Conservation (phyloP, 2,797 vertebrate genomes). For the Sandelia bainsii region DNA sequence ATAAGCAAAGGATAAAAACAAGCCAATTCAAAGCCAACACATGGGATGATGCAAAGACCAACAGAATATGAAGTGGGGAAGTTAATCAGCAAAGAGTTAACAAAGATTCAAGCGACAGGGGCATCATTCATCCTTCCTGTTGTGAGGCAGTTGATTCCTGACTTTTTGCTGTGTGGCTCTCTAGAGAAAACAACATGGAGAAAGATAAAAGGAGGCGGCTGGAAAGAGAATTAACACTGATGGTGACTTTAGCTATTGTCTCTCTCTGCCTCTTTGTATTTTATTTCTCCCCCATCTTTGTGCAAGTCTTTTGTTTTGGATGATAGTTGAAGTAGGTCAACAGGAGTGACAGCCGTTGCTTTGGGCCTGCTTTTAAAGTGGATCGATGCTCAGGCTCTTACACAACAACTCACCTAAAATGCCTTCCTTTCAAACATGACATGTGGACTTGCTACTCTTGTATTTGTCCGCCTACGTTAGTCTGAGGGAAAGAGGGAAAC, state of each 20-base stretch:
- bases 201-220: conserved; percentile 62
- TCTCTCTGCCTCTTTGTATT: conserved; percentile 29
- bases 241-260: conserved; percentile 39
- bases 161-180: conserved; percentile 45
- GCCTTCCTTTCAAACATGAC: conserved; percentile 58
- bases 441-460: conserved; percentile 8
- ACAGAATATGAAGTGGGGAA: conserved; percentile 11
- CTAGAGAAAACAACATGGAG: conserved; percentile 58
- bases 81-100: background rate
- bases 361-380: conserved; percentile 69
- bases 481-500: background rate
- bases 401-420: conserved; percentile 58
- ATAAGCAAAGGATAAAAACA: background rate
- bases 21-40: background rate
- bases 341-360: conserved; percentile 71
- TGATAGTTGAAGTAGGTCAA: conserved; percentile 79
- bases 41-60: conserved; percentile 18
- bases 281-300: conserved; percentile 7
- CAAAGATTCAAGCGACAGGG: background rate
- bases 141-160: conserved; percentile 46
- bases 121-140: conserved; percentile 30
- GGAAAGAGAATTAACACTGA: conserved; percentile 48
- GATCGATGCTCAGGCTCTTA: conserved; percentile 73
- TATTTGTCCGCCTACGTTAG: conserved; percentile 16
- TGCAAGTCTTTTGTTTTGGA: conserved; percentile 66